Percentiles rank a stretch among this genome's conserved stretches.
Conservation (phyloP, 2,888 invertebrate species). For the Pachycephus smyrnensis region DNA sequence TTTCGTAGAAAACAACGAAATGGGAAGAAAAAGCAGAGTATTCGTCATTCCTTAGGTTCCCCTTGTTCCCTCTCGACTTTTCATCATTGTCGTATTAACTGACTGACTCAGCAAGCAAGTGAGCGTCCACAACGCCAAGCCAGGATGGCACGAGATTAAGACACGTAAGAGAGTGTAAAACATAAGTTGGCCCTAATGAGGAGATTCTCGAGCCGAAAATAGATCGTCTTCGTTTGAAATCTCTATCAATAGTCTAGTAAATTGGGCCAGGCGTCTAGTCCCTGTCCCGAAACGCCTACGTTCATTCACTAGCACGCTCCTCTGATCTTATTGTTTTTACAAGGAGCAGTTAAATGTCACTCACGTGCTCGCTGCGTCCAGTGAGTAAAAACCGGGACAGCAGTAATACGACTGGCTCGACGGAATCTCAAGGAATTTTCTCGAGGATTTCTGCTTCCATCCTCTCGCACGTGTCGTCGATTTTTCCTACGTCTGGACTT, state of each 20-base stretch:
- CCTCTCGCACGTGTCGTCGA: no score
- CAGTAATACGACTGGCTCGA: no score
- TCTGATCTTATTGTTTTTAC: slow-evolving; percentile 5
- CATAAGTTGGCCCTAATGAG: slow-evolving; percentile 16
- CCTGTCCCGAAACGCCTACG: slow-evolving; percentile 15
- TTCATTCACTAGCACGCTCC: slow-evolving; percentile 10
- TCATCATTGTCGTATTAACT: background rate
- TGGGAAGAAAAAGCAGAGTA: no score
- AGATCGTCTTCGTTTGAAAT: background rate
- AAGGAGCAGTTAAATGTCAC: no score
- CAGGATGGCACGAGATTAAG: background rate
- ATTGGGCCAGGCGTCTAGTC: background rate
- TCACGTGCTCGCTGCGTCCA: no score
- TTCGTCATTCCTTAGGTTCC: no score
- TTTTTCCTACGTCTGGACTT: no score
- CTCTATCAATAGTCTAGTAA: background rate
- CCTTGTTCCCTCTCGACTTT: background rate
- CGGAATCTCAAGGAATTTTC: no score
- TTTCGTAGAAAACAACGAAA: no score
- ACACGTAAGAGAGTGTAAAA: background rate
- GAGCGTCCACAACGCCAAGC: background rate
- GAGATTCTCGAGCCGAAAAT: slow-evolving; percentile 6
- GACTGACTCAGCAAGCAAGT: background rate
- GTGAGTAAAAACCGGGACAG: no score
- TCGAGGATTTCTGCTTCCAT: no score